Percentiles rank a stretch among this genome's conserved stretches.
phyloP scores from a whole-genome alignment of 2,113 vertebrate species.

The Halcyon malimbica region DNA sequence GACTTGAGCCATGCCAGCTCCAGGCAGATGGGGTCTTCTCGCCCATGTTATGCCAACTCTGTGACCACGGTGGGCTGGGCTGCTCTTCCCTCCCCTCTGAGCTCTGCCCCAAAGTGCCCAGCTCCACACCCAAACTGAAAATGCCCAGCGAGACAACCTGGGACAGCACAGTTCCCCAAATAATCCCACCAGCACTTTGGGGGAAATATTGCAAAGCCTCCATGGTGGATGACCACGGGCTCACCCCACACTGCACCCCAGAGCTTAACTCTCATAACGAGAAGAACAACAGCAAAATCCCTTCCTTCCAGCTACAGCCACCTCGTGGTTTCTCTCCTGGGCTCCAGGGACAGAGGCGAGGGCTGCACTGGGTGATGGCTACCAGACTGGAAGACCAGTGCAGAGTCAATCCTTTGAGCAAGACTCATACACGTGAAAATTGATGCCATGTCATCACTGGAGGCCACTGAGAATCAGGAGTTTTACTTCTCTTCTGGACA shows the following conservation, averaged over 20 bases:
- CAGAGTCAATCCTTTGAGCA: neutral
- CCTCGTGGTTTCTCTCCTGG: neutral
- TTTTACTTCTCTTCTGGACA: neutral
- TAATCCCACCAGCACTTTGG: neutral
- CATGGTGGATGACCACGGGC: neutral
- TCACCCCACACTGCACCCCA: neutral
- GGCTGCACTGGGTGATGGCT: neutral
- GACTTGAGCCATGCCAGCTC: neutral
- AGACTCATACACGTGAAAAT: neutral
- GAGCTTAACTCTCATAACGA: neutral
- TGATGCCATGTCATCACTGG: accelerated
- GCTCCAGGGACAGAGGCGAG: neutral
- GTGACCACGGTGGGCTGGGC: neutral
- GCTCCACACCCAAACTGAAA: neutral
- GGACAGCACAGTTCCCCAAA: neutral
- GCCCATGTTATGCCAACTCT: accelerated
- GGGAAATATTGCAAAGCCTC: neutral
- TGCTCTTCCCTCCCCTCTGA: neutral
- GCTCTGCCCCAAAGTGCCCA: neutral
- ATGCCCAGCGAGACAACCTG: neutral
- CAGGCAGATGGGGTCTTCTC: neutral
- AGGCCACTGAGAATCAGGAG: neutral
- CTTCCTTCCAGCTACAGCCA: conserved; percentile 13
- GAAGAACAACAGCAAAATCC: conserved; percentile 3
- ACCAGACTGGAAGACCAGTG: neutral